phyloP scores from a whole-genome alignment of 2,888 invertebrate genomes.

The Julus scandinavius region DNA sequence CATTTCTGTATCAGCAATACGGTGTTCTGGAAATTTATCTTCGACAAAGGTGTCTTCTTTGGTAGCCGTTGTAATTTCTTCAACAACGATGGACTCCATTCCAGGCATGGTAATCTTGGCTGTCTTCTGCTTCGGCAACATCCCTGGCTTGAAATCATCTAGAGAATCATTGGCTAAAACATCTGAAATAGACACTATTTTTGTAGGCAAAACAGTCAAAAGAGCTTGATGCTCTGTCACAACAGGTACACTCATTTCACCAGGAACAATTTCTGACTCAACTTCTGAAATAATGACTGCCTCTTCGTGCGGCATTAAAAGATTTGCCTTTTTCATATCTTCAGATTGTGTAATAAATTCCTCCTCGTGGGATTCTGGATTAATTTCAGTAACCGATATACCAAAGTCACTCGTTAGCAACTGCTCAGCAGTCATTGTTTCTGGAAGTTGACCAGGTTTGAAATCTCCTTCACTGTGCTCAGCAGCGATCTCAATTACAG shows the following conservation, averaged over 20 bases:
- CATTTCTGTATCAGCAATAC: constrained; percentile 46
- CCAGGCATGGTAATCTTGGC: constrained; percentile 58
- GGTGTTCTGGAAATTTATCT: constrained; percentile 50
- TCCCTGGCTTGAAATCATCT: constrained; percentile 54
- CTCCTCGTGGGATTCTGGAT: constrained; percentile 47
- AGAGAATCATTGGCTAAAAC: constrained; percentile 56
- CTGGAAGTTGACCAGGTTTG: constrained; percentile 49
- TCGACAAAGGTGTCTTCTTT: constrained; percentile 55
- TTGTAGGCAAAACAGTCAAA: constrained; percentile 55
- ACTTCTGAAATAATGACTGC: constrained; percentile 58
- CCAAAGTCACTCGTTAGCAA: constrained; percentile 58
- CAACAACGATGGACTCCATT: constrained; percentile 58
- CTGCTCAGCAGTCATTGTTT: constrained; percentile 55
- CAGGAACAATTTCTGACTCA: constrained; percentile 52
- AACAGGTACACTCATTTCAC: constrained; percentile 44
- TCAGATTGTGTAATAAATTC: constrained; percentile 9
- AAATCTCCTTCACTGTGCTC: constrained; percentile 59
- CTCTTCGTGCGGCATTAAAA: constrained; percentile 58
- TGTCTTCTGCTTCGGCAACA: constrained; percentile 55
- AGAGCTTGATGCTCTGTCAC: constrained; percentile 25
- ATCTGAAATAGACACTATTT: constrained; percentile 58
- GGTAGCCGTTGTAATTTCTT: constrained; percentile 57
- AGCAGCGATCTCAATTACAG: constrained; percentile 65
- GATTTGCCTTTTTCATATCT: constrained; percentile 37
- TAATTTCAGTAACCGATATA: constrained; percentile 57